Base-by-base conservation (phyloP, 2,888 invertebrate species). In the Hipparchia semele region DNA sequence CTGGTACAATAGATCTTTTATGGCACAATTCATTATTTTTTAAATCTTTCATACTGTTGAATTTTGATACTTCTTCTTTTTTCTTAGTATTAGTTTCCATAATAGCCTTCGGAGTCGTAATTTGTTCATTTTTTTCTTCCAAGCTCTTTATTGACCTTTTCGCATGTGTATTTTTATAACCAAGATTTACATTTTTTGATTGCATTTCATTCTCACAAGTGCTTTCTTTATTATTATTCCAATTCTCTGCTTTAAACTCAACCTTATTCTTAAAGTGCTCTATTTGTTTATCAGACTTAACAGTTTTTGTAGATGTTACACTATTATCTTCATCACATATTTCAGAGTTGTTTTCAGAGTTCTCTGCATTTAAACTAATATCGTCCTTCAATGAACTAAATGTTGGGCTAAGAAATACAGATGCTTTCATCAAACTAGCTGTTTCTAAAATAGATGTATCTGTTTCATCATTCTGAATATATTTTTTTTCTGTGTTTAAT, bases 371-470 rank as follows among this genome's bases (percentile, higher is more conserved):
- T 68, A 82, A 60, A 77, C 79, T 80, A 9, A 77, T 75, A 82
- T 83, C 82, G 67, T 80, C 65, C 73, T 79, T 74, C 46, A 81
- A 77, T 61, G 85, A 80, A 71, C 82, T 78, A 83, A 91, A 91
- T 56, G 91, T 88, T 46, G 92, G 91, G 78, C 93, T 93, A 73
- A 93, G 83, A 75, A 91, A 86, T 53, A 93, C 86, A 13, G 92
- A 91, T 70, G 86, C 84, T 79, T 87, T 92, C 89, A 92, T 90
- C 73, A 92, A 85, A 79, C 78, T 85, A 73, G 90, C 91, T 72
- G 92, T 94, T 86, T 92, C 86, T 76, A 89, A 83, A 73, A 92
- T 88, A 70, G 90, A 90, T 71, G 88, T 79, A 59, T 83, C 82
- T 68, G 81, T 78, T 64, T 65, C 51, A 66, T 46, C 23, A 33